Percentiles rank a stretch among this genome's conserved stretches.
Evolutionary conservation across 2,797 vertebrate species (phyloP).

Genomic region (Alectoris magna): DNA sequence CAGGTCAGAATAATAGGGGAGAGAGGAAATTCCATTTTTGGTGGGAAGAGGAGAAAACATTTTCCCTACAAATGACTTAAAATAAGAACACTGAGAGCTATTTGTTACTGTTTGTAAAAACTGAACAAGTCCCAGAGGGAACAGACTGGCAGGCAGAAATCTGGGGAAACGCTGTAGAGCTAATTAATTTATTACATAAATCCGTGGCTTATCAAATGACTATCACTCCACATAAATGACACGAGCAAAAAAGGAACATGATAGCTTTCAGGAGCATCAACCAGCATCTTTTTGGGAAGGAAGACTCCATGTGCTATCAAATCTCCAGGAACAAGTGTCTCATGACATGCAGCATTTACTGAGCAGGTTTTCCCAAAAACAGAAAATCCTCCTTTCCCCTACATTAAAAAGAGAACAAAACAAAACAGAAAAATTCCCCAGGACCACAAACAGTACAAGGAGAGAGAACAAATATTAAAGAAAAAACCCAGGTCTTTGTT

Average conservation of each 20-base stretch:
- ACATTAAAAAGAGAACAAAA: constrained; percentile 43
- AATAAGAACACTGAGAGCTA: constrained; percentile 21
- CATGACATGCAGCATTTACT: background rate
- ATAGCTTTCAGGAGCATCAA: background rate
- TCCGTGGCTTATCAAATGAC: constrained; percentile 19
- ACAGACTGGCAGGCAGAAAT: constrained; percentile 22
- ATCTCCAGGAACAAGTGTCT: constrained; percentile 37
- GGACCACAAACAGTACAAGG: constrained; percentile 39
- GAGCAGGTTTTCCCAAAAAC: constrained; percentile 30
- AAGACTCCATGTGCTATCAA: background rate
- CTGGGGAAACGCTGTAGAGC: constrained; percentile 3
- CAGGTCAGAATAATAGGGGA: background rate
- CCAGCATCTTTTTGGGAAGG: background rate
- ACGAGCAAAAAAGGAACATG: background rate
- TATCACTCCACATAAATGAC: constrained; percentile 4
- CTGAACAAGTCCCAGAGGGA: background rate
- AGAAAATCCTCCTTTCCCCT: background rate
- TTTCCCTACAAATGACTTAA: constrained; percentile 6
- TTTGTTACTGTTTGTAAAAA: constrained; percentile 23
- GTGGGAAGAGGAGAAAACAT: background rate
- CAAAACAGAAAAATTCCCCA: background rate
- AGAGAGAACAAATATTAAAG: background rate
- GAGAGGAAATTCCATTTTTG: background rate
- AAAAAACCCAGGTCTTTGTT: constrained; percentile 59
- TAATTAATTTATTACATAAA: constrained; percentile 62